These are phyloP conservation scores for Orthonychiurus folsomi DNA, from an alignment of 2,888 invertebrate genomes.

Conservation along the genomic window DNA sequence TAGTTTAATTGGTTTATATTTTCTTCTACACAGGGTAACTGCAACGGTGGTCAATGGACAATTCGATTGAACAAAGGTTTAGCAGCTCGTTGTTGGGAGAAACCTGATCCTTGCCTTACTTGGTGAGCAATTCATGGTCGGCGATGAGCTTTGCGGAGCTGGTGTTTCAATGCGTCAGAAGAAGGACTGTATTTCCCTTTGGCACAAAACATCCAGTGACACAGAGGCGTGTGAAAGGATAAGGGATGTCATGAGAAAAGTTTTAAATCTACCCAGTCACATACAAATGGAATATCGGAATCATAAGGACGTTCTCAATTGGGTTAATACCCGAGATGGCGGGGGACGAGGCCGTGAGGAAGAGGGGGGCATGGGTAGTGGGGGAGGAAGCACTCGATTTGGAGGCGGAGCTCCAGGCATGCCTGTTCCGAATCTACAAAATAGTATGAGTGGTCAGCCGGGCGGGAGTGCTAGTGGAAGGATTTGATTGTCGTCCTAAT, in stretches of 20 bases:
- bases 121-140: conserved; percentile 98
- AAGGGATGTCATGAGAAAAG: conserved; percentile 85
- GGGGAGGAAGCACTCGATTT: background rate
- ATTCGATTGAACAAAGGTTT: conserved; percentile 83
- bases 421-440: too few species aligned
- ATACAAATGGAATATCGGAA: conserved; percentile 83
- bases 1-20: background rate
- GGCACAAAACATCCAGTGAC: conserved; percentile 93
- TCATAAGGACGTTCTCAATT: conserved; percentile 43
- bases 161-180: conserved; percentile 44
- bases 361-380: background rate
- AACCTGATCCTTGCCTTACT: conserved; percentile 96
- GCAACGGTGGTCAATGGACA: conserved; percentile 96
- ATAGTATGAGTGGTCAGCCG: too few species aligned
- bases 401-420: background rate
- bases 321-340: conserved; percentile 33
- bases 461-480: too few species aligned
- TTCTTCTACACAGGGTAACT: conserved; percentile 51
- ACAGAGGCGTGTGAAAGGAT: conserved; percentile 79
- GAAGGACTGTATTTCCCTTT: conserved; percentile 93
- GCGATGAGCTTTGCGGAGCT: conserved; percentile 95
- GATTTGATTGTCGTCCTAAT: too few species aligned
- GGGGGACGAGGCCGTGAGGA: too few species aligned
- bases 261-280: conserved; percentile 86
- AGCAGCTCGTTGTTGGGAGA: conserved; percentile 95